A percentile compares a stretch with the other conserved stretches of the same genome.
phyloP scores from a whole-genome alignment of 2,113 vertebrate genomes.

The Festucalex cinctus region DNA sequence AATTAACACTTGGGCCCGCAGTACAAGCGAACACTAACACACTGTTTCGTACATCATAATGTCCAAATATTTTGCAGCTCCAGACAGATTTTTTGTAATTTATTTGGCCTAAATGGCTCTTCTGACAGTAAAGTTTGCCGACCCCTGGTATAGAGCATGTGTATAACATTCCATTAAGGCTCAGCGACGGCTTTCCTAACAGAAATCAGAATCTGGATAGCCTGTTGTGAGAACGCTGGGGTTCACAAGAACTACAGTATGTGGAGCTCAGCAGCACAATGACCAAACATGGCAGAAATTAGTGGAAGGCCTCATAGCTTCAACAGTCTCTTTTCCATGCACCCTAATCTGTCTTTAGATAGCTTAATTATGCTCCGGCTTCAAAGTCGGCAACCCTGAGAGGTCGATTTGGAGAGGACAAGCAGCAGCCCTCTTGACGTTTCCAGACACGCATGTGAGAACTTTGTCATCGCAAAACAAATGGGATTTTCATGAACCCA shows the following conservation, averaged over 20 bases:
- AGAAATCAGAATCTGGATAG: slow-evolving; percentile 8
- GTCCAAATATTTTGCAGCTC: too few relatives aligned
- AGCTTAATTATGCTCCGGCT: slow-evolving; percentile 38
- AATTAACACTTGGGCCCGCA: too few relatives aligned
- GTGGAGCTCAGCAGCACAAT: slow-evolving; percentile 26
- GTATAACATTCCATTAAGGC: neutral
- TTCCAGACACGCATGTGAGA: slow-evolving; percentile 30
- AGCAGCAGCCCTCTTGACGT: slow-evolving; percentile 25
- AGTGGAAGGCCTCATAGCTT: slow-evolving; percentile 26
- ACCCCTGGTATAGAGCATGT: neutral
- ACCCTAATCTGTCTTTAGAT: slow-evolving; percentile 42
- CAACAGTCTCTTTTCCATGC: slow-evolving; percentile 27
- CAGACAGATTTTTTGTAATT: too few relatives aligned
- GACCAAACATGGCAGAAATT: slow-evolving; percentile 62
- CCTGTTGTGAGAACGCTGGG: slow-evolving; percentile 35
- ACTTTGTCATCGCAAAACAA: slow-evolving; percentile 57
- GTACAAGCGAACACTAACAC: too few relatives aligned
- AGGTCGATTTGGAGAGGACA: slow-evolving; percentile 4
- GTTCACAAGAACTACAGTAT: slow-evolving; percentile 28
- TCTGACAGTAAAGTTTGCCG: too few relatives aligned
- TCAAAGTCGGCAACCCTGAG: slow-evolving; percentile 15
- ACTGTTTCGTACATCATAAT: too few relatives aligned
- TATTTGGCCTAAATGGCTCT: too few relatives aligned
- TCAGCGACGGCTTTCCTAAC: neutral
- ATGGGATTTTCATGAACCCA: slow-evolving; percentile 63